Evolutionary conservation across 2,113 vertebrate genomes (phyloP).

Genomic region (Parus major): DNA sequence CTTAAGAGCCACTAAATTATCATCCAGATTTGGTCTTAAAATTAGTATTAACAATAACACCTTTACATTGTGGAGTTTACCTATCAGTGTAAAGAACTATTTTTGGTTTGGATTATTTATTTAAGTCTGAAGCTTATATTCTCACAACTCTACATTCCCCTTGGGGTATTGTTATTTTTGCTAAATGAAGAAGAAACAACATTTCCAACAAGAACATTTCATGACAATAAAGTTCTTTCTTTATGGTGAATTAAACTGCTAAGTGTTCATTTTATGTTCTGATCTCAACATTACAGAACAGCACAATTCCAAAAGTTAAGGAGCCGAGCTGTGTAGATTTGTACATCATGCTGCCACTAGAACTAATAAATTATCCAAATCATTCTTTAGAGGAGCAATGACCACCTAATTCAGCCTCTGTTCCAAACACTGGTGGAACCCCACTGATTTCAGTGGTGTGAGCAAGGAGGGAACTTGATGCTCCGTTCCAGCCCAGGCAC

Average conservation of each 20-base stretch:
- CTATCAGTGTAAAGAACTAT: neutral
- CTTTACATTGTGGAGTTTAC: neutral
- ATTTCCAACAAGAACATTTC: constrained; percentile 50
- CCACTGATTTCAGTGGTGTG: neutral
- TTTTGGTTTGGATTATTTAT: constrained; percentile 44
- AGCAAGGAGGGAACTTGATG: neutral
- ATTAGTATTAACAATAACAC: neutral
- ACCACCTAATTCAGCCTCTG: neutral
- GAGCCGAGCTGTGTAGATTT: neutral
- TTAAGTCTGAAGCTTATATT: constrained; percentile 30
- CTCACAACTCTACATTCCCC: neutral
- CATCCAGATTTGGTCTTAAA: neutral
- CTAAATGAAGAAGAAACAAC: constrained; percentile 67
- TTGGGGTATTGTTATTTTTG: constrained; percentile 65
- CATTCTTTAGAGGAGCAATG: neutral
- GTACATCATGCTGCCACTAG: neutral
- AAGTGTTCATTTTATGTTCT: constrained; percentile 59
- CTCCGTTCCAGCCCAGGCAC: neutral
- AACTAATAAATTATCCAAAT: neutral
- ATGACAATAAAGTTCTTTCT: constrained; percentile 56
- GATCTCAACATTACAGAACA: constrained; percentile 11
- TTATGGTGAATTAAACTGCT: constrained; percentile 67
- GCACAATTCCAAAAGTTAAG: constrained; percentile 42
- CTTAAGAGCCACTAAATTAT: neutral
- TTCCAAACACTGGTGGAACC: neutral